Evolutionary conservation across 2,113 vertebrate species (phyloP).

Genomic region (Sinocyclocheilus grahami): DNA sequence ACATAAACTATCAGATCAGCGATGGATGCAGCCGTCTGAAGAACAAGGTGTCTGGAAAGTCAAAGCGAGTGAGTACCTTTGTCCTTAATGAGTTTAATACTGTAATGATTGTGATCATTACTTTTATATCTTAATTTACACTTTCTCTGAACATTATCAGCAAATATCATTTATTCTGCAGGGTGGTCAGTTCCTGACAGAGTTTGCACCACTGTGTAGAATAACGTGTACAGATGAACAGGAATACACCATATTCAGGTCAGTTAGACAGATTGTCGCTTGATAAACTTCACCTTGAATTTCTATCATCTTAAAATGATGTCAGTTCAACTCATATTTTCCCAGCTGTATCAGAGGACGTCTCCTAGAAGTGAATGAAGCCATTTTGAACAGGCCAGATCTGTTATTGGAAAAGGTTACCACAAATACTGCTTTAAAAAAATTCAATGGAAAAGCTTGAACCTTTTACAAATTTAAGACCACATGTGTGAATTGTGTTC

Average conservation of each 20-base stretch:
- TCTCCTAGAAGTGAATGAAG: slow-evolving; percentile 95
- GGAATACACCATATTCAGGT: slow-evolving; percentile 95
- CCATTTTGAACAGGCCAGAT: slow-evolving; percentile 82
- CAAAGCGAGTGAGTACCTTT: slow-evolving; percentile 84
- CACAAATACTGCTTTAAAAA: background rate
- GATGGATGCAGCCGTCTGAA: slow-evolving; percentile 92
- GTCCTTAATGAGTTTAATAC: background rate
- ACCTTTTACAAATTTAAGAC: background rate
- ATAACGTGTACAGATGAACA: slow-evolving; percentile 88
- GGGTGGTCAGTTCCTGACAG: slow-evolving; percentile 97
- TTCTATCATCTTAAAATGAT: background rate
- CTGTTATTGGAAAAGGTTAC: slow-evolving; percentile 90
- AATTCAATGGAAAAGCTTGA: background rate
- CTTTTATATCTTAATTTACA: background rate
- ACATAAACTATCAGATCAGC: slow-evolving; percentile 94
- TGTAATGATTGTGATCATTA: background rate
- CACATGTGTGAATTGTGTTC: background rate
- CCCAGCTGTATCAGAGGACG: slow-evolving; percentile 92
- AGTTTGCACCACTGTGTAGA: slow-evolving; percentile 91
- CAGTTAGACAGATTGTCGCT: slow-evolving; percentile 43
- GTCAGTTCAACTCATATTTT: background rate
- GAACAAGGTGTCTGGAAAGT: slow-evolving; percentile 97
- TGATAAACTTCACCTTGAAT: background rate
- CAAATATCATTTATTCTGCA: slow-evolving; percentile 57
- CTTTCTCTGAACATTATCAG: background rate